These are phyloP conservation scores for Condylura cristata DNA, from an alignment of 2,113 vertebrate genomes.

Conservation along the genomic window DNA sequence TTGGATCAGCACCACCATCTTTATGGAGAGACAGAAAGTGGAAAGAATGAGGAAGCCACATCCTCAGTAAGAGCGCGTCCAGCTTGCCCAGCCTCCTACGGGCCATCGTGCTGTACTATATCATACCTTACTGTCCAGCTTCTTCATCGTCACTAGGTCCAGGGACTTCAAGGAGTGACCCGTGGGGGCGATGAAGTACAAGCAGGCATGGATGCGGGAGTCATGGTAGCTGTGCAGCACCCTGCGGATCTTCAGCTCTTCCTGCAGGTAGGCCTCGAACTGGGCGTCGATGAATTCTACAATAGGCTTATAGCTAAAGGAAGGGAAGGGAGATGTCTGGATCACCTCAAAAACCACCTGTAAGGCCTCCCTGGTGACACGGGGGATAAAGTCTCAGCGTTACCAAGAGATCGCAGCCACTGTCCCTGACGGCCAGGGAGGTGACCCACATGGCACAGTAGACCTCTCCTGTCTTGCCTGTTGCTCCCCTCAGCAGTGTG, in stretches of 20 bases:
- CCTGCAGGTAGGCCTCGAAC: slow-evolving; percentile 98
- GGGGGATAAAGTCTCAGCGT: too few species aligned
- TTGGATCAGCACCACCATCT: background rate
- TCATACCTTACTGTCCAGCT: slow-evolving; percentile 98
- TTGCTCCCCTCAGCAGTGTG: too few species aligned
- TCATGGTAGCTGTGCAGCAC: slow-evolving; percentile 97
- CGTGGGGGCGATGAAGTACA: slow-evolving; percentile 98
- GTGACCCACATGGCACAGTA: too few species aligned
- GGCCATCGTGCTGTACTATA: background rate
- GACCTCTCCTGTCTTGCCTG: too few species aligned
- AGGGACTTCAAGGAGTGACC: slow-evolving; percentile 98
- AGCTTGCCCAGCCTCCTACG: background rate
- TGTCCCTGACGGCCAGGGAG: too few species aligned
- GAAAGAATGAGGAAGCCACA: background rate
- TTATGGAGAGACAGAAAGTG: background rate
- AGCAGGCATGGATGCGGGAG: slow-evolving; percentile 95
- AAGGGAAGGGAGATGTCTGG: background rate
- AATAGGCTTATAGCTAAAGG: slow-evolving; percentile 95
- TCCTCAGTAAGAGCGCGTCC: background rate
- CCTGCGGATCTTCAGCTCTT: slow-evolving; percentile 97
- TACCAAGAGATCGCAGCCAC: too few species aligned
- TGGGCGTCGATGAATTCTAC: slow-evolving; percentile 98
- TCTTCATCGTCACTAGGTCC: slow-evolving; percentile 99
- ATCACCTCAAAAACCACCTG: background rate
- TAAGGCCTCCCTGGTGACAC: too few species aligned